A percentile compares a stretch with the other conserved stretches of the same genome.
Conservation (phyloP, 2,113 vertebrate species). For the pig (Sus scrofa) region DNA sequence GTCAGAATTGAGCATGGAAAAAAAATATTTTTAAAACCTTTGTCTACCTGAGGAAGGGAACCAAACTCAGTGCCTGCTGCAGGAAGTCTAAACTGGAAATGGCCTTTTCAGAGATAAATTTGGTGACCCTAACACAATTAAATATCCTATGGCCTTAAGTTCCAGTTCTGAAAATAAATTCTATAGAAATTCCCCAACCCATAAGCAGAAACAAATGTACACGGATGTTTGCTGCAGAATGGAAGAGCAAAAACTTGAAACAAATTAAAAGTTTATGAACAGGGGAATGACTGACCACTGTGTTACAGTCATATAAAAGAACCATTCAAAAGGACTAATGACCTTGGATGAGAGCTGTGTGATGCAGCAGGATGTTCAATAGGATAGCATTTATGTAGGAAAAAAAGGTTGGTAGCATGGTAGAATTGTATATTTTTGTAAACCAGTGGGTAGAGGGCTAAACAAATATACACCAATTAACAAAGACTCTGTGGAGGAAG, state of each 20-base stretch:
- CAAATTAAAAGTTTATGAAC: background rate
- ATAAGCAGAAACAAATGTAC: background rate
- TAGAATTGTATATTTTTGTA: background rate
- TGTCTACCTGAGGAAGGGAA: slow-evolving; percentile 32
- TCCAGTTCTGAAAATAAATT: slow-evolving; percentile 13
- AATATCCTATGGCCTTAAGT: background rate
- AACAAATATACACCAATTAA: background rate
- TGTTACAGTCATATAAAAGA: background rate
- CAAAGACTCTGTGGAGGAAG: background rate
- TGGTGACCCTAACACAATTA: slow-evolving; percentile 10
- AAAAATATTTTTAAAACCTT: slow-evolving; percentile 10
- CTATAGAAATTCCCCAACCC: background rate
- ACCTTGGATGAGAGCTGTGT: background rate
- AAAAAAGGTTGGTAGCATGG: background rate
- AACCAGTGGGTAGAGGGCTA: background rate
- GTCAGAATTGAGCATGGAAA: slow-evolving; percentile 58
- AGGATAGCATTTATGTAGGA: background rate
- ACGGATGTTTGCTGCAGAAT: background rate
- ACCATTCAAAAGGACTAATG: background rate
- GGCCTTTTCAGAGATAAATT: slow-evolving; percentile 49
- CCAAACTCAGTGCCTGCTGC: background rate
- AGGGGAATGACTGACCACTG: background rate
- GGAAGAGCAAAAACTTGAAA: background rate
- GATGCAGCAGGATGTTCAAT: background rate
- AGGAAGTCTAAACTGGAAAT: slow-evolving; percentile 32